phyloP scores from a whole-genome alignment of 2,888 invertebrate species.

The Eristalinus aeneus region DNA sequence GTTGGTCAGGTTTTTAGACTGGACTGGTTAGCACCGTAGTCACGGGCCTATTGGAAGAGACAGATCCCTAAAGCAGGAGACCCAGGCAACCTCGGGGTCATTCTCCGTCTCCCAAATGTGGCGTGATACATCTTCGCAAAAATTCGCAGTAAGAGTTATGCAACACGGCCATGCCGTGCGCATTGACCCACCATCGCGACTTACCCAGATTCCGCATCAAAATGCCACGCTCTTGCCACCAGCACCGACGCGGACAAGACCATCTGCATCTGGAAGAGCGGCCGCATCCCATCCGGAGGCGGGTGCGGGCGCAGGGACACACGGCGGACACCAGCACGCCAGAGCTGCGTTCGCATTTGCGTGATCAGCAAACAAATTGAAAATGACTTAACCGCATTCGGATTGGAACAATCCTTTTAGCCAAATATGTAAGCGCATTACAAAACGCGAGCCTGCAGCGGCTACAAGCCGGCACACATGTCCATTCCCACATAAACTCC shows the following conservation, averaged over 20 bases:
- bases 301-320: not conserved
- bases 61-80: not conserved
- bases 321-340: not conserved
- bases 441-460: conserved; percentile 49
- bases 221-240: not conserved
- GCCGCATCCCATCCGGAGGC: not conserved
- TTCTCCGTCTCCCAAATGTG: not conserved
- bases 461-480: conserved; percentile 54
- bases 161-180: not conserved
- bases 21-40: not conserved
- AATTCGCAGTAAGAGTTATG: not conserved
- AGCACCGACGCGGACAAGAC: not conserved
- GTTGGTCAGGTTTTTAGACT: not conserved
- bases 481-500: conserved; percentile 61
- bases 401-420: conserved; percentile 62
- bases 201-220: not conserved
- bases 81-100: not conserved
- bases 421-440: conserved; percentile 62
- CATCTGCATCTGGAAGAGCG: not conserved
- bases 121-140: not conserved
- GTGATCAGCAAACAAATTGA: conserved; percentile 59
- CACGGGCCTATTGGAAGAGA: not conserved
- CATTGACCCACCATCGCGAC: not conserved
- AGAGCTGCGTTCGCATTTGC: conserved; percentile 30
- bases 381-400: conserved; percentile 33